Evolutionary conservation across 2,113 vertebrate genomes (phyloP), one percentile per base, ranked within the genome.

Genomic region (Porphyrio hochstetteri): DNA sequence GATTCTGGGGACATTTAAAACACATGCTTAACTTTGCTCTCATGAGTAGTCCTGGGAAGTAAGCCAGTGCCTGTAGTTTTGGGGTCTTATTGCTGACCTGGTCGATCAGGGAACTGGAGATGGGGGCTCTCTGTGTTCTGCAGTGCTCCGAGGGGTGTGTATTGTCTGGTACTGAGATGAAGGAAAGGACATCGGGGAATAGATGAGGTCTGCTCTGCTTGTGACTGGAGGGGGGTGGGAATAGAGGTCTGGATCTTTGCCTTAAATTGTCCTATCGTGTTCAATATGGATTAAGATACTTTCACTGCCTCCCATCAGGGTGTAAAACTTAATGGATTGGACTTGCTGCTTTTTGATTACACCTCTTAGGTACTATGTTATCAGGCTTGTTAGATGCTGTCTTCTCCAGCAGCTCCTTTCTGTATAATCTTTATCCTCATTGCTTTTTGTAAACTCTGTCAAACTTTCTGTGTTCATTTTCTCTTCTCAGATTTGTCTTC

Each of bases 241-340:
- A 16, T 24, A 27, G 17, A 23, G 16, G 36, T 36, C 68, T 90
- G 80, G 50, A 36, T 56, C 70, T 82, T n/a, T 82, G 82, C 65
- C 57, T 79, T 78, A 36, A 33, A 6, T 76, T 93, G 82, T 76
- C 87, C 81, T 74, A 55, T 89, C 69, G n/a, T 86, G 87, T 81
- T 94, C 82, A 35, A 9, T 31, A 28, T 4, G 18, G 90, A 92
- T 94, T 94, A 82, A 78, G 74, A 52, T 25, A 71, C 67, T 92
- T 95, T 82, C 74, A 71, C 82, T 94, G 63, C 69, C 38, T 94
- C 84, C 57, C 48, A 52, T 29, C 70, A 57, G 78, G 70, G 65
- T 85, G 69, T 61, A 74, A 69, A 80, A 57, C 16, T 44, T 12
- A 52, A 20, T 40, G 87, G 81, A 44, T 70, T 91, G 16, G 23